Percentiles rank a stretch among this genome's conserved stretches.
phyloP scores from a whole-genome alignment of 2,113 vertebrate genomes.

The Corythaixoides concolor region DNA sequence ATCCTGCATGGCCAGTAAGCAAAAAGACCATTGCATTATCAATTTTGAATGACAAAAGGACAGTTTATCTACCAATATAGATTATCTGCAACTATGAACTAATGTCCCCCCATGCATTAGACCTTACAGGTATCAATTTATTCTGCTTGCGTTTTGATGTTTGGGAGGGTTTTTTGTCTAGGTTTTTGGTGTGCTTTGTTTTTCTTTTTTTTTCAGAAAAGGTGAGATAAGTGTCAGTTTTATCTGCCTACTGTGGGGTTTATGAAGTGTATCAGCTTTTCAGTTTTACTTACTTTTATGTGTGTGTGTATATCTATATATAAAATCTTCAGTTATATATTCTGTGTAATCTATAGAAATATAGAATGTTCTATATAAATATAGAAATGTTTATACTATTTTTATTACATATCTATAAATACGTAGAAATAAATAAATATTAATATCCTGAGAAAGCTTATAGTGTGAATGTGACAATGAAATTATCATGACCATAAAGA shows the following conservation, averaged over 20 bases:
- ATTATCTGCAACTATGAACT: not conserved
- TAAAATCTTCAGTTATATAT: not conserved
- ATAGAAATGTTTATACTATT: too few species aligned
- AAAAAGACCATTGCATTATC: not conserved
- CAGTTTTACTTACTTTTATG: not conserved
- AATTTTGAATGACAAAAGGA: not conserved
- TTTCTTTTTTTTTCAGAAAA: not conserved
- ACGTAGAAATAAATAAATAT: too few species aligned
- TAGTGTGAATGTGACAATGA: too few species aligned
- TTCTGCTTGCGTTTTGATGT: not conserved
- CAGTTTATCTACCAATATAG: not conserved
- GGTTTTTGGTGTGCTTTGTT: too few species aligned
- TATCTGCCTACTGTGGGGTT: not conserved
- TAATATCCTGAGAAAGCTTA: too few species aligned
- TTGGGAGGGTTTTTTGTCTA: not conserved
- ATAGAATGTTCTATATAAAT: too few species aligned
- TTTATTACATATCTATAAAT: too few species aligned
- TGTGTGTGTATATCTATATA: not conserved
- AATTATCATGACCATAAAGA: too few species aligned
- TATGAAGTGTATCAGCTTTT: not conserved
- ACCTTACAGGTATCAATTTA: not conserved
- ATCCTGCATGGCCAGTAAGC: not conserved
- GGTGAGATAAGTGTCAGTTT: not conserved
- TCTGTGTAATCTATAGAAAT: not conserved
- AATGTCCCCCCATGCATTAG: not conserved